Conservation (phyloP, 2,113 vertebrate genomes). For the Chroicocephalus ridibundus region DNA sequence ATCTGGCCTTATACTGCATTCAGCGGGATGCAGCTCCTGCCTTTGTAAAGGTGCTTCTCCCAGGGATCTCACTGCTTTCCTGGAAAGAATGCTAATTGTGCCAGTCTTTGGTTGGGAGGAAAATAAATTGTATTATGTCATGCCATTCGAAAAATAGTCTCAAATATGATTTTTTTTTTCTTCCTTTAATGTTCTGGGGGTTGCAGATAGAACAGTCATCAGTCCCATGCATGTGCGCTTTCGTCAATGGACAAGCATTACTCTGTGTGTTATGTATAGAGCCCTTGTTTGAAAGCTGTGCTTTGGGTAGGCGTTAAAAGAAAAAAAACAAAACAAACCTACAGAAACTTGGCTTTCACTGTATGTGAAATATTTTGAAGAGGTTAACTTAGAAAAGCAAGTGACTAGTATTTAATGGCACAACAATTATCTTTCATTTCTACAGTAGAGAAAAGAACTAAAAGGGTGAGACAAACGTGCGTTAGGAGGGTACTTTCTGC, state of each 20-base stretch:
- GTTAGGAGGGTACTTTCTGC: background rate
- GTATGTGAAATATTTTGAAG: background rate
- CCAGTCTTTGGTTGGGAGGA: background rate
- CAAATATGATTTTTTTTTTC: background rate
- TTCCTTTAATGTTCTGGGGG: background rate
- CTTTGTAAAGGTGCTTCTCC: background rate
- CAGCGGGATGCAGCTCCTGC: background rate
- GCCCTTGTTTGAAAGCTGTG: background rate
- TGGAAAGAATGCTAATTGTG: background rate
- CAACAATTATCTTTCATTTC: background rate
- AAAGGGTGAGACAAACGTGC: background rate
- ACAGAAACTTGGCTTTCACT: background rate
- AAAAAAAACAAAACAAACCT: background rate
- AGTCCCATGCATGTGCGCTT: background rate
- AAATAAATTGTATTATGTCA: background rate
- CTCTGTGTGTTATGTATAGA: background rate
- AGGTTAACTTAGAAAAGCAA: background rate
- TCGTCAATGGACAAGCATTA: background rate
- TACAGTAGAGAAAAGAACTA: background rate
- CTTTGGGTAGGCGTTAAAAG: background rate
- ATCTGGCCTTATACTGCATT: background rate
- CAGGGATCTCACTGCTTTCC: background rate
- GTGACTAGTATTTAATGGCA: background rate
- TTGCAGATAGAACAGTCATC: background rate
- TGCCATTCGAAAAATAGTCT: background rate